phyloP scores from a whole-genome alignment of 1,140 invertebrate species.

The Sitobion miscanthi region DNA sequence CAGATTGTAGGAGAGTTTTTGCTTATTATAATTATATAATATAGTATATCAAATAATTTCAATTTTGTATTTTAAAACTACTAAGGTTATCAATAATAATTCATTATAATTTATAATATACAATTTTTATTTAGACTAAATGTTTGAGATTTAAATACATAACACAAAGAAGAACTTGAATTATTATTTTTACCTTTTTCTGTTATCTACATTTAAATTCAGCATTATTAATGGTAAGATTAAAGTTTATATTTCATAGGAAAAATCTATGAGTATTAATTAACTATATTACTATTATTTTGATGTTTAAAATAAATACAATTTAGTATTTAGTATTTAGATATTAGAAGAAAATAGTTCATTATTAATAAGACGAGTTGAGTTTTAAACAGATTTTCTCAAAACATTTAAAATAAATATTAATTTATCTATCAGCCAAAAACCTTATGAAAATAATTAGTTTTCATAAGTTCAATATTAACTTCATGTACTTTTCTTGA shows the following conservation, averaged over 20 bases:
- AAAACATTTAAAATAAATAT: not conserved
- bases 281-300: not conserved
- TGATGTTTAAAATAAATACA: not conserved
- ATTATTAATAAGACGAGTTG: not conserved
- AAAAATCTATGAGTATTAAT: not conserved
- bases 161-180: not conserved
- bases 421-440: no score
- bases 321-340: not conserved
- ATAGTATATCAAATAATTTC: not conserved
- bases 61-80: slow-evolving; percentile 9
- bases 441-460: not conserved
- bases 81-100: not conserved
- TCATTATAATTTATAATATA: not conserved
- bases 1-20: not conserved
- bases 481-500: no score
- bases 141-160: not conserved
- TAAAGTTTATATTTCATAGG: not conserved
- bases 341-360: not conserved
- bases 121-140: not conserved
- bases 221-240: not conserved
- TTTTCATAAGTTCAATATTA: not conserved
- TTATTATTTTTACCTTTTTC: not conserved
- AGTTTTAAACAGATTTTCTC: not conserved
- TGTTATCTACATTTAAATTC: not conserved
- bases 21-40: not conserved